These are phyloP conservation scores for Phalera bucephala DNA, from an alignment of 2,888 invertebrate genomes.

Conservation along the genomic window DNA sequence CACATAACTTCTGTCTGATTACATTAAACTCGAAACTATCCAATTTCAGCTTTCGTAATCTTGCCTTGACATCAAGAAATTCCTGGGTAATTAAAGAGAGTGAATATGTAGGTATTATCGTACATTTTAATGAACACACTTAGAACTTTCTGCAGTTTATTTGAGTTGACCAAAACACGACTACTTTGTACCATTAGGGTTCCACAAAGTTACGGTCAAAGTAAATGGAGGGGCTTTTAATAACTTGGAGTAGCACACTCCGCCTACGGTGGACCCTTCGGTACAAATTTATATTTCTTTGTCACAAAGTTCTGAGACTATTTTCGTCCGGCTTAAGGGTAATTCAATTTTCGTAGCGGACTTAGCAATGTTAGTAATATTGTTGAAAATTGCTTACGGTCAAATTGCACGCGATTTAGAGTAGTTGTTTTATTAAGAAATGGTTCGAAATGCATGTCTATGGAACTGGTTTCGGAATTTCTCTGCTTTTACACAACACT, in stretches of 20 bases:
- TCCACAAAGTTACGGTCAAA: conserved; percentile 26
- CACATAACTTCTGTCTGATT: too few relatives aligned
- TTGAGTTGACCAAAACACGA: conserved; percentile 10
- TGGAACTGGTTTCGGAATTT: too few relatives aligned
- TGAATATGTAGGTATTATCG: too few relatives aligned
- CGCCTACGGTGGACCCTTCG: too few relatives aligned
- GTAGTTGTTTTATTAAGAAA: too few relatives aligned
- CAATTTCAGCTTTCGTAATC: neutral
- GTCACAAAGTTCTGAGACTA: conserved; percentile 9
- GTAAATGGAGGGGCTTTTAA: conserved; percentile 12
- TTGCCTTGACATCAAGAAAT: neutral
- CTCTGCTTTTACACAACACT: too few relatives aligned
- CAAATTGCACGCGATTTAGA: too few relatives aligned
- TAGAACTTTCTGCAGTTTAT: conserved; percentile 16
- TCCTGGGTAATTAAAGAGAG: neutral
- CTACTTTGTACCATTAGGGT: conserved; percentile 12
- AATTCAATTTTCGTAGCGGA: conserved; percentile 12
- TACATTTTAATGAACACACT: conserved; percentile 11
- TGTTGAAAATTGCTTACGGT: too few relatives aligned
- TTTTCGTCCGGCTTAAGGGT: conserved; percentile 9
- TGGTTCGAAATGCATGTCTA: too few relatives aligned
- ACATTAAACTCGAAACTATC: neutral
- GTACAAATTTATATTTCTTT: conserved; percentile 16
- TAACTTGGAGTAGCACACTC: conserved; percentile 6
- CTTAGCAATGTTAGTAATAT: too few relatives aligned